Evolutionary conservation across 2,888 invertebrate species (phyloP).

Genomic region (Hoplodrina ambigua): DNA sequence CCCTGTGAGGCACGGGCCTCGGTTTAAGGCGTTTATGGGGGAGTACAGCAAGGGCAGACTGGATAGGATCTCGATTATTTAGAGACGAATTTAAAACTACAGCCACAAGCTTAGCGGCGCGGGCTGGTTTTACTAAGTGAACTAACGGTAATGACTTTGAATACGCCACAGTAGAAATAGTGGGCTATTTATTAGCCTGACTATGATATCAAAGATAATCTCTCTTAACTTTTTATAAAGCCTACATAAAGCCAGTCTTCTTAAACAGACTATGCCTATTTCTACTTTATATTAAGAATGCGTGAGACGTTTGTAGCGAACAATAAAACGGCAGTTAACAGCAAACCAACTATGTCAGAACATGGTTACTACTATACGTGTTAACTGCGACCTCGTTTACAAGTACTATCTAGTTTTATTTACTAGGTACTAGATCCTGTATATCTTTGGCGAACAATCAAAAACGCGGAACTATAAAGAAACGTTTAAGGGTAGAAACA

Average conservation of each 20-base stretch:
- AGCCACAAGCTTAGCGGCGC: too few relatives aligned
- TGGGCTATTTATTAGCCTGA: too few relatives aligned
- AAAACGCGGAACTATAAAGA: not conserved
- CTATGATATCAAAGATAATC: too few relatives aligned
- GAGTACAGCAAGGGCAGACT: too few relatives aligned
- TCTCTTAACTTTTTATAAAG: not conserved
- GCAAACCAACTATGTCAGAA: slow-evolving; percentile 67
- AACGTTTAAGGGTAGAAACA: not conserved
- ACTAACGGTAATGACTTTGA: too few relatives aligned
- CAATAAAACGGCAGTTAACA: slow-evolving; percentile 78
- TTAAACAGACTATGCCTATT: not conserved
- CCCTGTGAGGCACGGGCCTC: too few relatives aligned
- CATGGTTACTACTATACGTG: slow-evolving; percentile 64
- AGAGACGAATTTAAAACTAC: too few relatives aligned
- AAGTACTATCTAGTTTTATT: slow-evolving; percentile 40
- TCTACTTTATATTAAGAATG: slow-evolving; percentile 60
- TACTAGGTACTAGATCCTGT: slow-evolving; percentile 20
- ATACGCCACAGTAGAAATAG: too few relatives aligned
- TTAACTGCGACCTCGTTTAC: slow-evolving; percentile 55
- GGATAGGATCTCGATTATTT: too few relatives aligned
- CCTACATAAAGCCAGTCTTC: not conserved
- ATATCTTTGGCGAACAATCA: slow-evolving; percentile 25
- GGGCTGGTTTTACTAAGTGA: too few relatives aligned
- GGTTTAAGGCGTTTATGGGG: too few relatives aligned
- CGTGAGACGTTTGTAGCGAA: slow-evolving; percentile 73